Percentiles rank a stretch among this genome's conserved stretches.
Evolutionary conservation across 2,797 vertebrate species (phyloP).

Genomic region (Ctenopoma kingsleyae): DNA sequence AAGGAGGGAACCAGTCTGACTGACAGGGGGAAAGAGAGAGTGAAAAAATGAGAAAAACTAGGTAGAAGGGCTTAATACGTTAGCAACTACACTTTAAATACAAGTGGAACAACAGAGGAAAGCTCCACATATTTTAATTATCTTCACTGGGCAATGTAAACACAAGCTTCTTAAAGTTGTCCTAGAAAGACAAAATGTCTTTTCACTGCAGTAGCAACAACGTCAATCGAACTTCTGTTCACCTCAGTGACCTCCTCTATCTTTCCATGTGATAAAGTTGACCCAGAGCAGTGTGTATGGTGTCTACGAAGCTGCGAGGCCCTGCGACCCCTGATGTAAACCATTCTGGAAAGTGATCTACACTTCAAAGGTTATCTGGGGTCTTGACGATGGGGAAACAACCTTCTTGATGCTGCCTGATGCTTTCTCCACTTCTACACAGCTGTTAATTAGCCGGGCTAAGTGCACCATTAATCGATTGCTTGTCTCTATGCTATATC

Average conservation of each 20-base stretch:
- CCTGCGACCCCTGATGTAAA: constrained; percentile 52
- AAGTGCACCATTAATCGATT: constrained; percentile 88
- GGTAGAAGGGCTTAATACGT: constrained; percentile 4
- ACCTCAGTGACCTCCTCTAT: constrained; percentile 32
- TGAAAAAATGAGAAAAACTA: constrained; percentile 14
- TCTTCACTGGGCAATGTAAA: background rate
- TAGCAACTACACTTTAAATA: background rate
- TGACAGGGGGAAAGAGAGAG: constrained; percentile 2
- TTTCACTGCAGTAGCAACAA: constrained; percentile 10
- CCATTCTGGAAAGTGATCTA: constrained; percentile 66
- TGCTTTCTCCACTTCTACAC: constrained; percentile 73
- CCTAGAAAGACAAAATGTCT: constrained; percentile 12
- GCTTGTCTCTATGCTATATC: constrained; percentile 80
- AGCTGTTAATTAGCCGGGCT: constrained; percentile 85
- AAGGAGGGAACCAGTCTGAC: constrained; percentile 26
- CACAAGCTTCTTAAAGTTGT: background rate
- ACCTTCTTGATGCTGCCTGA: constrained; percentile 63
- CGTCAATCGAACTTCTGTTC: constrained; percentile 13
- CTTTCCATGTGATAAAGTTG: constrained; percentile 20
- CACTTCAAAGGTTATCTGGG: constrained; percentile 66
- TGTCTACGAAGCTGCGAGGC: constrained; percentile 25
- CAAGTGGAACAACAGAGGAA: background rate
- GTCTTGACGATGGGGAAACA: constrained; percentile 61
- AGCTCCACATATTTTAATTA: background rate
- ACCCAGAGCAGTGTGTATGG: constrained; percentile 24